Base-by-base conservation (phyloP, 1,140 invertebrate species). In the Zaprionus camerounensis region DNA sequence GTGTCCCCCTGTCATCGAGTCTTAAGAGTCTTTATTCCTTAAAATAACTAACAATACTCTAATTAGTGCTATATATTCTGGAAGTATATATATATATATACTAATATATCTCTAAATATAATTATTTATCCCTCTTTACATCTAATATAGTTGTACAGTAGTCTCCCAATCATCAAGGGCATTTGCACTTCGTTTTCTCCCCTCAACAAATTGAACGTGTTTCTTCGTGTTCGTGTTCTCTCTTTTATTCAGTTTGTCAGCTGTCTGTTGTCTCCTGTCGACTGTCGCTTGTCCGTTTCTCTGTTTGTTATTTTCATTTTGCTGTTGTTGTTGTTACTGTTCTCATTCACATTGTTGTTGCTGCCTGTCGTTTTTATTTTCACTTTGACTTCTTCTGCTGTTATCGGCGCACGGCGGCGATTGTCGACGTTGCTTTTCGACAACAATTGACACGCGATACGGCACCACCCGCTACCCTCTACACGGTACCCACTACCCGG, bases 391-490 rank as follows among this genome's bases (percentile, higher is more conserved):
- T 49, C 38, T 56, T 12, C 6, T 36, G 15, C 62, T 67, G 70
- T 67, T 73, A 68, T 73, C 71, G 56, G 51, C 63, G 65, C 26
- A 41, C 15, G 6, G 41, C 49, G 62, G 41, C 57, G 62, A 20
- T 67, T 87, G 81, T 75, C 80, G 71, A 82, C 75, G 78, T 85
- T 82, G 67, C 69, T 80, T 77, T 85, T 82, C 59, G 76, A 61
- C 79, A 81, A 76, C 80, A 82, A 85, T 90, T 90, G 84, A 86
- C 85, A 91, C 82, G 90, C 90, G 85, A 91, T 91, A 82, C 53
- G 34, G 53, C 15, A 22, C 2, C 53, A n/a, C 41, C 41, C 12
- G 28, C 65, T 31, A 62, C 70, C 63, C 57, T 24, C 26, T 5
- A 26, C 26, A 26, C 26, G 6, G 26, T 6, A 26, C 26, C 0